Base-by-base conservation (phyloP, 2,113 vertebrate species). In the Gobius niger region DNA sequence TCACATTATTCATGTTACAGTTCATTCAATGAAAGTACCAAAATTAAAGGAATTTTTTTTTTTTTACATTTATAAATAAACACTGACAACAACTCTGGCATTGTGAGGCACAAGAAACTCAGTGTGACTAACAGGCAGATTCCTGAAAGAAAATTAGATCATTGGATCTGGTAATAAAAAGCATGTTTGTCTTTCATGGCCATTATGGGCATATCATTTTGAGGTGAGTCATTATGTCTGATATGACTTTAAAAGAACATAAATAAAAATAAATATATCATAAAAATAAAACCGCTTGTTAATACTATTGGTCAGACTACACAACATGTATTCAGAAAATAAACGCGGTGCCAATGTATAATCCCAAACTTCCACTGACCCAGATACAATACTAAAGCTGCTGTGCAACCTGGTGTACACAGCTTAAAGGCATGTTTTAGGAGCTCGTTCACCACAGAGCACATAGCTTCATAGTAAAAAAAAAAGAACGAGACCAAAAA, bases 231-330 rank as follows among this genome's bases (percentile, higher is more conserved):
- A 67, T 12, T 82, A 80, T 77, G 59, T 76, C 65, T 75, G 64
- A 78, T 81, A 85, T 86, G 81, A 74, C 81, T 87, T 80, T 8
- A 76, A 75, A 72, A 65, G 12, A 42, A 15, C 40, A 47, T 44
- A 15, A 51, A 68, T 24, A 18, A 67, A 7, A 44, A 40, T 19
- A n/a, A 44, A 44, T 19, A 67, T 46, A 47, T 6, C 60, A 60
- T 19, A 18, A 53, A 54, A 18, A 53, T 54, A 54, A 54, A 24
- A 54, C 52, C 0, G 5, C 24, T 18, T 24, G 24, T 64, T 63
- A 77, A 64, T 67, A 70, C 46, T 62, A 73, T 56, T 67, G 54
- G 40, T 77, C 61, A 7, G 15, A 81, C 42, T 68, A 53, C 57
- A 68, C 59, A 44, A 60, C 50, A 72, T 85, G 72, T 47, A 19